A percentile compares a stretch with the other conserved stretches of the same genome.
Evolutionary conservation across 2,888 invertebrate genomes (phyloP).

Genomic region (Andrena trimmerana): DNA sequence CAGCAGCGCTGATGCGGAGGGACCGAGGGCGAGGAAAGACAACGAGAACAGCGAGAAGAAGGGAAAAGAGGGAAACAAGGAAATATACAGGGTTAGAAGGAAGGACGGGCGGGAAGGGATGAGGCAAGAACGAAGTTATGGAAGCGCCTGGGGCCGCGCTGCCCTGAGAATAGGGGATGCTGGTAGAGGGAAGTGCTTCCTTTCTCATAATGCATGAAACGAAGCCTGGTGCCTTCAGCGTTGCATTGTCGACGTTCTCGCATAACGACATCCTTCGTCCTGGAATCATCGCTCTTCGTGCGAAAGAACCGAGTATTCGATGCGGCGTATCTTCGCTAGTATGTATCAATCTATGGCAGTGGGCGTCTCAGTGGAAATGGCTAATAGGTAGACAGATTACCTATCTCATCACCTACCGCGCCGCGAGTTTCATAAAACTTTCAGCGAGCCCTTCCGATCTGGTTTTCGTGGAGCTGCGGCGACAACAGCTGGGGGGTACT

Average conservation of each 20-base stretch:
- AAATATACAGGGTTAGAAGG: conserved; percentile 27
- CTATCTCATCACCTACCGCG: too few relatives aligned
- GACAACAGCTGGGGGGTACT: background rate
- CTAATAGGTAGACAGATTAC: too few relatives aligned
- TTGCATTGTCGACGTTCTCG: conserved; percentile 54
- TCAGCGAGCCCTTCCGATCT: background rate
- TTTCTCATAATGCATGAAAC: conserved; percentile 70
- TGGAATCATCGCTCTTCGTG: conserved; percentile 46
- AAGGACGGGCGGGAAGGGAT: conserved; percentile 4
- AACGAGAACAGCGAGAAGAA: conserved; percentile 40
- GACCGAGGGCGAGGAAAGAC: conserved; percentile 19
- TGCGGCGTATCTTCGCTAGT: background rate
- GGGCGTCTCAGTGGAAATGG: too few relatives aligned
- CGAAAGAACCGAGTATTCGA: conserved; percentile 34
- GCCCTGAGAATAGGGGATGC: conserved; percentile 61
- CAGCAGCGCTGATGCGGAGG: conserved; percentile 8
- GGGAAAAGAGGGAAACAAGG: conserved; percentile 56
- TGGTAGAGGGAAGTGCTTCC: conserved; percentile 57
- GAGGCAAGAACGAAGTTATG: conserved; percentile 69
- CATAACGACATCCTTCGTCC: conserved; percentile 62
- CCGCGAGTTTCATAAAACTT: background rate
- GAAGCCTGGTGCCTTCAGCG: conserved; percentile 54
- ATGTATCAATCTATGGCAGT: too few relatives aligned
- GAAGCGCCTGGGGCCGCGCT: conserved; percentile 63
- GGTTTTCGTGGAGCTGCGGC: background rate